phyloP scores from a whole-genome alignment of 2,888 invertebrate species.

The Petrolisthes manimaculis region DNA sequence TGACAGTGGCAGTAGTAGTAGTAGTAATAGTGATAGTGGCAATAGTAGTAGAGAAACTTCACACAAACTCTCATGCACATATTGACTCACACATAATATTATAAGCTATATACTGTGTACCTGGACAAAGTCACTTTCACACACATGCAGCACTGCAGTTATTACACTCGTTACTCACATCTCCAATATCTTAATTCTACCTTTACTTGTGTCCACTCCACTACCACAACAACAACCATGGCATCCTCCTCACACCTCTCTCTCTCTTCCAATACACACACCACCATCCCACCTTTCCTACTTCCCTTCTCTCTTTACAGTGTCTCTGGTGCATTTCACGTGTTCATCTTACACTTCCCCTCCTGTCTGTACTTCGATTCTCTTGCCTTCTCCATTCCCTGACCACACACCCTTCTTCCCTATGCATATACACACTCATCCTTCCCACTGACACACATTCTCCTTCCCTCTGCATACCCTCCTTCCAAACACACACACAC shows the following conservation, averaged over 20 bases:
- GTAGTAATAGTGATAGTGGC: too few relatives aligned
- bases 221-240: too few relatives aligned
- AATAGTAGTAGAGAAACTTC: too few relatives aligned
- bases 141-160: not conserved
- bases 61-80: too few relatives aligned
- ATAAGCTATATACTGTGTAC: too few relatives aligned
- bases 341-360: not conserved
- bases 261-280: not conserved
- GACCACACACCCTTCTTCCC: not conserved
- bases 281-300: not conserved
- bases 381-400: not conserved
- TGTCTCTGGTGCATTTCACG: not conserved
- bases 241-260: not conserved
- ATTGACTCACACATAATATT: too few relatives aligned
- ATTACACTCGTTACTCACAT: not conserved
- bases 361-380: not conserved
- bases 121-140: too few relatives aligned
- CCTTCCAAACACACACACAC: not conserved
- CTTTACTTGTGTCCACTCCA: not conserved
- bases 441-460: not conserved
- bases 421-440: not conserved
- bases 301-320: not conserved
- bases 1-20: too few relatives aligned
- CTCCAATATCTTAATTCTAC: not conserved
- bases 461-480: not conserved